A percentile compares a stretch with the other conserved stretches of the same genome.
phyloP scores from a whole-genome alignment of 2,888 invertebrate species.

The Zygothrica quintamaculata region DNA sequence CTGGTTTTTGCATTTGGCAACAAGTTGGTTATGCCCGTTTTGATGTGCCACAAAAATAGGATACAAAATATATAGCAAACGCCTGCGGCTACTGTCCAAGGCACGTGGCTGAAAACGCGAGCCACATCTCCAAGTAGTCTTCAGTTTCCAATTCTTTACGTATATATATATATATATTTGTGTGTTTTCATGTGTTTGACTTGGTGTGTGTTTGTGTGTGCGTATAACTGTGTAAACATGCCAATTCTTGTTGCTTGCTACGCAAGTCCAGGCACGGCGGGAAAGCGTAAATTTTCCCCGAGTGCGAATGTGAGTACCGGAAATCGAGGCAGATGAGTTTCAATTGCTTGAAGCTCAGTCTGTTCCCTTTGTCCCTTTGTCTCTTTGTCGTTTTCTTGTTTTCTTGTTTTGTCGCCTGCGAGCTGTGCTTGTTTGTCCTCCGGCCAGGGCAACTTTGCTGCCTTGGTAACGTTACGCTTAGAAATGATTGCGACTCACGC shows the following conservation, averaged over 20 bases:
- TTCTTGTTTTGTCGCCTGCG: constrained; percentile 36
- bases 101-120: constrained; percentile 73
- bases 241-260: constrained; percentile 58
- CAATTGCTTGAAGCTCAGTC: constrained; percentile 57
- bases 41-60: constrained; percentile 15
- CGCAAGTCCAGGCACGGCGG: constrained; percentile 41
- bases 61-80: constrained; percentile 26
- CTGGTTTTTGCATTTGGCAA: too few relatives aligned
- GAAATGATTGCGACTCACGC: constrained; percentile 60
- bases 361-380: too few relatives aligned
- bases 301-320: constrained; percentile 53
- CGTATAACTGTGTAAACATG: constrained; percentile 50
- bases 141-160: background rate
- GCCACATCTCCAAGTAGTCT: constrained; percentile 35
- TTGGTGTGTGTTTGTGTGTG: constrained; percentile 7
- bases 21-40: constrained; percentile 30
- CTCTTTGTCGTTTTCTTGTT: constrained; percentile 14
- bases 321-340: constrained; percentile 78
- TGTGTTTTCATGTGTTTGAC: constrained; percentile 13
- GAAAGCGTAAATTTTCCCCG: constrained; percentile 67
- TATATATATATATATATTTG: background rate
- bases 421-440: constrained; percentile 54
- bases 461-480: constrained; percentile 62
- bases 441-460: constrained; percentile 59
- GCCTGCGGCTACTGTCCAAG: constrained; percentile 45